A percentile compares a stretch with the other conserved stretches of the same genome.
Conservation (phyloP, 2,113 vertebrate species). For the Podarcis cretensis region DNA sequence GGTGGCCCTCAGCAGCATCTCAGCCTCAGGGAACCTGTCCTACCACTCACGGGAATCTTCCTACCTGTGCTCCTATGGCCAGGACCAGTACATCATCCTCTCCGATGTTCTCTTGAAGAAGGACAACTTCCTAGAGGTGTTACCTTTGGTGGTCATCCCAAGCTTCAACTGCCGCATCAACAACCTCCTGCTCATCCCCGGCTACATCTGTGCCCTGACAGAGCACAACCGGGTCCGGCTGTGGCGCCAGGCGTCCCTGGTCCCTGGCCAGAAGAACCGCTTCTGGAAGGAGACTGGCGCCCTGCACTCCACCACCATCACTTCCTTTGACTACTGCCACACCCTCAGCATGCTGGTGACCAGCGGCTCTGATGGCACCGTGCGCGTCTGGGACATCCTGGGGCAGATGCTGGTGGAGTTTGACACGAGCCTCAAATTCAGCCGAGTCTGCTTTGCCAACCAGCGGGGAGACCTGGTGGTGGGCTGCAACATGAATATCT, state of each 20-base stretch:
- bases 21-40: not conserved
- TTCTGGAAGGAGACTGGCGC: slow-evolving; percentile 46
- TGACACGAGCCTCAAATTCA: slow-evolving; percentile 60
- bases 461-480: slow-evolving; percentile 69
- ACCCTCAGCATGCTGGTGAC: slow-evolving; percentile 66
- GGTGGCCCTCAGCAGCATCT: slow-evolving; percentile 58
- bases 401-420: slow-evolving; percentile 64
- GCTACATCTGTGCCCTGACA: slow-evolving; percentile 64
- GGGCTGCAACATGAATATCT: slow-evolving; percentile 64
- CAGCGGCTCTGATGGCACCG: slow-evolving; percentile 44
- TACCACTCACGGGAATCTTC: slow-evolving; percentile 18
- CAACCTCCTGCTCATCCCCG: slow-evolving; percentile 62
- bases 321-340: slow-evolving; percentile 70
- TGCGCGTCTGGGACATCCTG: slow-evolving; percentile 66
- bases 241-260: slow-evolving; percentile 59
- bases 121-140: slow-evolving; percentile 40
- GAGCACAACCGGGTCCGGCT: slow-evolving; percentile 59
- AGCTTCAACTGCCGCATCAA: slow-evolving; percentile 54
- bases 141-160: slow-evolving; percentile 45
- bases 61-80: slow-evolving; percentile 71
- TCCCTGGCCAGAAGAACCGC: not conserved
- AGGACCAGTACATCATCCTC: slow-evolving; percentile 66
- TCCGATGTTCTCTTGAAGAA: slow-evolving; percentile 35
- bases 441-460: slow-evolving; percentile 71
- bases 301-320: slow-evolving; percentile 58